Evolutionary conservation across 2,888 invertebrate genomes (phyloP).

Genomic region (Plebejus anna): DNA sequence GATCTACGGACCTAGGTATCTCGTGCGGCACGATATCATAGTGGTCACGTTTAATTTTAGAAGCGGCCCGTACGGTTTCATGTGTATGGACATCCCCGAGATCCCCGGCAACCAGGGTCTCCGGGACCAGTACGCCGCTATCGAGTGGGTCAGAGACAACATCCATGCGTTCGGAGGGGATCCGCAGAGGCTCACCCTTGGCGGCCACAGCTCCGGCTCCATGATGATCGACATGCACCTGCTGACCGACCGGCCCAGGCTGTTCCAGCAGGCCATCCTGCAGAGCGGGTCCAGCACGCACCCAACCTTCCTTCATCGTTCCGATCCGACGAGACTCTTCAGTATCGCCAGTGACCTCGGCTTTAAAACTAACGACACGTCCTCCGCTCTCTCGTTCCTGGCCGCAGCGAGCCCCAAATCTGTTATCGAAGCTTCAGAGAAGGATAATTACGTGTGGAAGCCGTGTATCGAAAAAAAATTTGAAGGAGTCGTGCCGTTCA

Average conservation of each 20-base stretch:
- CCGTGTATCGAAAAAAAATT: neutral
- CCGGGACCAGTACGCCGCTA: neutral
- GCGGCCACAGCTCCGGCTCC: neutral
- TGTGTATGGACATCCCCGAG: neutral
- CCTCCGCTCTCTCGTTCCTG: neutral
- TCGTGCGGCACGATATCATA: neutral
- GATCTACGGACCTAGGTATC: neutral
- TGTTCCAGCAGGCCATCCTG: neutral
- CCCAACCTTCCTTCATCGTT: neutral
- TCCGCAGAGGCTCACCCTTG: neutral
- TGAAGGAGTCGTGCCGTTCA: neutral
- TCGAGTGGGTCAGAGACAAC: neutral
- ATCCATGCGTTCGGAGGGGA: neutral
- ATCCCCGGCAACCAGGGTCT: neutral
- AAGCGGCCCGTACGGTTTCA: neutral
- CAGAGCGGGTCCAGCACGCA: neutral
- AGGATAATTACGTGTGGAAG: neutral
- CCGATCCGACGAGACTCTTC: neutral
- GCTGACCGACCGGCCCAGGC: neutral
- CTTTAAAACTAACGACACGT: neutral
- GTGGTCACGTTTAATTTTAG: neutral
- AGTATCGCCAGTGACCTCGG: neutral
- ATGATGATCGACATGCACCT: neutral
- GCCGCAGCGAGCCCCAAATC: neutral
- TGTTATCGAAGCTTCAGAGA: neutral